phyloP scores from a whole-genome alignment of 2,888 invertebrate genomes.

The Thyatira batis region DNA sequence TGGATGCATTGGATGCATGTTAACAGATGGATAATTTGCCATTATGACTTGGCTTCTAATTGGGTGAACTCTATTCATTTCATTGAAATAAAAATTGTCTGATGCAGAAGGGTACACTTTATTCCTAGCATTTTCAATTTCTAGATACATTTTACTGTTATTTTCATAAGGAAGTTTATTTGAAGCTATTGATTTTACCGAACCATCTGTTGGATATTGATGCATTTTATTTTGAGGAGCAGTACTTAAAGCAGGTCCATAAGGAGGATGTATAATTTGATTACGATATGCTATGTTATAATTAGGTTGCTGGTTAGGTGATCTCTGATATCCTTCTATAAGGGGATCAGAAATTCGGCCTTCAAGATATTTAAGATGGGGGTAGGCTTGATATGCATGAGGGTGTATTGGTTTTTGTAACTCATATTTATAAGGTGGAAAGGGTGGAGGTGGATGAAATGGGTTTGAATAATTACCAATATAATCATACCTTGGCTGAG shows the following conservation, averaged over 20 bases:
- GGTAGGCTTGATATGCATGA: constrained; percentile 62
- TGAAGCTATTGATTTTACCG: constrained; percentile 47
- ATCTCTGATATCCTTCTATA: constrained; percentile 66
- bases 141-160: constrained; percentile 59
- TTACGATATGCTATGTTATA: constrained; percentile 59
- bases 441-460: constrained; percentile 61
- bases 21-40: constrained; percentile 57
- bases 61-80: constrained; percentile 52
- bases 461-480: constrained; percentile 65
- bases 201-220: constrained; percentile 54
- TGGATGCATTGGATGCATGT: constrained; percentile 55
- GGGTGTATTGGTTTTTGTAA: constrained; percentile 58
- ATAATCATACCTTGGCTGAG: constrained; percentile 75
- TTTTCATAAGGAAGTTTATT: constrained; percentile 65
- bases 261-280: constrained; percentile 62
- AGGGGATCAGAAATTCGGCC: constrained; percentile 59
- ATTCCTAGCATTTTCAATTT: constrained; percentile 58
- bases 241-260: constrained; percentile 58
- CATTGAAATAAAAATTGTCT: constrained; percentile 65
- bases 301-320: constrained; percentile 51
- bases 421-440: constrained; percentile 66
- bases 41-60: constrained; percentile 58
- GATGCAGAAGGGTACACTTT: constrained; percentile 51
- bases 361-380: constrained; percentile 68
- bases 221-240: constrained; percentile 63